phyloP scores from a whole-genome alignment of 2,888 invertebrate genomes.

The Nomada flava region DNA sequence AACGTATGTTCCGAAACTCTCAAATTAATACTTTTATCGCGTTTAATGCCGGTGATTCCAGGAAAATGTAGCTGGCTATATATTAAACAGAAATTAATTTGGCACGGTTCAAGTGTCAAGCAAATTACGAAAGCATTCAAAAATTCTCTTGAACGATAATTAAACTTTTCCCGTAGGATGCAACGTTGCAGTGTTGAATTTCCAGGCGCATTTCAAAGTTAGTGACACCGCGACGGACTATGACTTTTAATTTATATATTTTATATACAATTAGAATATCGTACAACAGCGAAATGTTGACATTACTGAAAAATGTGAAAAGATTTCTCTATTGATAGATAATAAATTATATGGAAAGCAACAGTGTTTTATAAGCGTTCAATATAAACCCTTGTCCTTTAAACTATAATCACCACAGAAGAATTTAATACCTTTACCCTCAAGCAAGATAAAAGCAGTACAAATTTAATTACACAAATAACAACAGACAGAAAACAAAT shows the following conservation, averaged over 20 bases:
- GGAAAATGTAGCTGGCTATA: too few relatives aligned
- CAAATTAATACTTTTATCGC: neutral
- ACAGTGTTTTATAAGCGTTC: too few relatives aligned
- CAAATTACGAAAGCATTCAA: neutral
- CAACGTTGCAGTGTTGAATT: conserved; percentile 5
- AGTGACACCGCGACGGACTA: neutral
- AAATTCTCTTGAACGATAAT: conserved; percentile 5
- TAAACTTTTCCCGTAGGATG: conserved; percentile 8
- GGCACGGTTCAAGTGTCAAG: neutral
- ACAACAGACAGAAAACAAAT: too few relatives aligned
- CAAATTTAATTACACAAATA: too few relatives aligned
- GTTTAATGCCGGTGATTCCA: neutral
- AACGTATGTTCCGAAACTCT: neutral
- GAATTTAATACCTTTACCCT: too few relatives aligned
- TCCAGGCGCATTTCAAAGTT: conserved; percentile 2
- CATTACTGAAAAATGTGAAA: neutral
- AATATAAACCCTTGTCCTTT: too few relatives aligned
- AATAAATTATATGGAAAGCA: too few relatives aligned
- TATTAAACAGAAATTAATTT: conserved; percentile 17
- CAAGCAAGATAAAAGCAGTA: too few relatives aligned
- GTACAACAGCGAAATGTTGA: neutral
- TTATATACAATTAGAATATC: neutral
- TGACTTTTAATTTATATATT: neutral
- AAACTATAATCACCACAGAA: too few relatives aligned
- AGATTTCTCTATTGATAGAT: too few relatives aligned